Evolutionary conservation across 2,797 vertebrate species (phyloP).

Genomic region (Alauda arvensis): DNA sequence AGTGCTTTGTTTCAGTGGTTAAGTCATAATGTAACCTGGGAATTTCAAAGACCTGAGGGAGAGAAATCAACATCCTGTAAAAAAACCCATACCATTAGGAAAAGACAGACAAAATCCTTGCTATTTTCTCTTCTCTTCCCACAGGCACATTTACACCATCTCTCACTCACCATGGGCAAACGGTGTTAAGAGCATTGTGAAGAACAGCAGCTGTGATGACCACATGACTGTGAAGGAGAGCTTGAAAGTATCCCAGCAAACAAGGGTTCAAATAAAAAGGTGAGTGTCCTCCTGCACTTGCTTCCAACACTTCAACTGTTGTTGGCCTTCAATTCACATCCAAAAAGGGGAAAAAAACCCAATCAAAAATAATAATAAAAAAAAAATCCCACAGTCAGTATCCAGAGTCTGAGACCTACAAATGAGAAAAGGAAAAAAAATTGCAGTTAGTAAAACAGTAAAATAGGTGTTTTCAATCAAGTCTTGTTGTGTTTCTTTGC

Average conservation of each 20-base stretch:
- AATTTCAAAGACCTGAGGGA: not conserved
- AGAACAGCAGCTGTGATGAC: slow-evolving; percentile 87
- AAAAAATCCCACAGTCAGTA: slow-evolving; percentile 51
- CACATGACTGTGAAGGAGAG: slow-evolving; percentile 85
- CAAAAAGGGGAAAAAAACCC: not conserved
- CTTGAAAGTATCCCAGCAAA: slow-evolving; percentile 42
- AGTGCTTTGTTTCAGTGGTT: not conserved
- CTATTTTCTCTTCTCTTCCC: not conserved
- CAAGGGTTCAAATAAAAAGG: slow-evolving; percentile 48
- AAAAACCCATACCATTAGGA: not conserved
- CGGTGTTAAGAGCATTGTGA: slow-evolving; percentile 85
- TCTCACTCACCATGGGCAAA: slow-evolving; percentile 83
- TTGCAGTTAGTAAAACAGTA: slow-evolving; percentile 23
- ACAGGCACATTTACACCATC: not conserved
- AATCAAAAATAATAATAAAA: not conserved
- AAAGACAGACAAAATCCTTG: not conserved
- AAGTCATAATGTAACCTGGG: not conserved
- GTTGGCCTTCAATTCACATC: slow-evolving; percentile 47
- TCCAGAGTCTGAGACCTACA: slow-evolving; percentile 67
- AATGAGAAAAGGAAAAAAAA: slow-evolving; percentile 38
- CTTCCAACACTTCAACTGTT: slow-evolving; percentile 36
- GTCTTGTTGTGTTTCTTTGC: not conserved
- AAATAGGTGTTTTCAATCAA: not conserved
- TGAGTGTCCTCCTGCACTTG: slow-evolving; percentile 29
- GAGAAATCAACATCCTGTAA: slow-evolving; percentile 5